Conservation (phyloP, 2,113 vertebrate genomes). For the Chelonoidis abingdonii region DNA sequence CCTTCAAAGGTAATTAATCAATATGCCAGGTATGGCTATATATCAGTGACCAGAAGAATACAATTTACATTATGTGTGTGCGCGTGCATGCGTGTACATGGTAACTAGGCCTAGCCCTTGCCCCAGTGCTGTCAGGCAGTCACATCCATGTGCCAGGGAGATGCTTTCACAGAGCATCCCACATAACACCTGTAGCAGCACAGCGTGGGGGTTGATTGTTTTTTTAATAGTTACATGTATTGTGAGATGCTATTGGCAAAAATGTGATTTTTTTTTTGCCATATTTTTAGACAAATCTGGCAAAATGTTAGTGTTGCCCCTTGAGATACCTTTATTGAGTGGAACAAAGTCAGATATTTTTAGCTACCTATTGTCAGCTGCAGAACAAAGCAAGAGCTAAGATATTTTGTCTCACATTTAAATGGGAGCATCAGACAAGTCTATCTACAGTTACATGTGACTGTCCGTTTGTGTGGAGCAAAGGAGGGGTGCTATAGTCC, state of each 20-base stretch:
- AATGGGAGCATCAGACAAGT: slow-evolving; percentile 62
- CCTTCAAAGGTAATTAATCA: not conserved
- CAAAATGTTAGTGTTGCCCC: slow-evolving; percentile 68
- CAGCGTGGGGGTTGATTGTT: not conserved
- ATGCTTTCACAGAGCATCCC: not conserved
- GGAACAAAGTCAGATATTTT: slow-evolving; percentile 78
- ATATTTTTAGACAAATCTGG: slow-evolving; percentile 51
- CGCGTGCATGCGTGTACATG: not conserved
- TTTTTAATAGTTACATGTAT: slow-evolving; percentile 57
- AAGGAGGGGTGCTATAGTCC: slow-evolving; percentile 45
- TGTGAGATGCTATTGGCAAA: slow-evolving; percentile 69
- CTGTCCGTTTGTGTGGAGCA: slow-evolving; percentile 62
- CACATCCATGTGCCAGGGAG: not conserved
- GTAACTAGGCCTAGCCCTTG: not conserved
- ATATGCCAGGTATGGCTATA: not conserved
- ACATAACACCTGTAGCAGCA: not conserved
- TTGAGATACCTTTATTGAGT: slow-evolving; percentile 72
- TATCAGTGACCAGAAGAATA: not conserved
- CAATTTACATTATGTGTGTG: not conserved
- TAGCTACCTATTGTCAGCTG: slow-evolving; percentile 79
- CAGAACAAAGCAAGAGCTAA: slow-evolving; percentile 78
- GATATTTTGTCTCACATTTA: slow-evolving; percentile 74
- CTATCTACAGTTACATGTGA: slow-evolving; percentile 68
- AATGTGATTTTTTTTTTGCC: slow-evolving; percentile 56
- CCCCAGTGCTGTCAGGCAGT: not conserved